These are phyloP conservation scores for Himantopus leucocephalus DNA, from an alignment of 2,113 vertebrate genomes.

Conservation along the genomic window DNA sequence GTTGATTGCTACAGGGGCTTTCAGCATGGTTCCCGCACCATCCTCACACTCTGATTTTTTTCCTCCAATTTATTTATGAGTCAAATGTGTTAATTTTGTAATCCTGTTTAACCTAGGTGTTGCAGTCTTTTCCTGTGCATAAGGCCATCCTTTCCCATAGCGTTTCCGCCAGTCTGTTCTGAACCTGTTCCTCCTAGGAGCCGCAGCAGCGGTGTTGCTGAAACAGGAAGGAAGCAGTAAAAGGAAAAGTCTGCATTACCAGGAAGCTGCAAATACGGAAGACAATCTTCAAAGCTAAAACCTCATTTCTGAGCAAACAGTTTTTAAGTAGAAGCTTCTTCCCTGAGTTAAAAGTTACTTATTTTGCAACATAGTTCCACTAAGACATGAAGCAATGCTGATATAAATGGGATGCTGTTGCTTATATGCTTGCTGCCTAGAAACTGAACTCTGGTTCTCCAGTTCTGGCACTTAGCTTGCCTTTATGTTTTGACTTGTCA, in stretches of 20 bases:
- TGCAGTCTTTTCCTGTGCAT: neutral
- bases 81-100: neutral
- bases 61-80: neutral
- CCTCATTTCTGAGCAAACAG: neutral
- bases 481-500: neutral
- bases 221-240: neutral
- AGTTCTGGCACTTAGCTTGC: neutral
- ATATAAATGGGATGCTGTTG: neutral
- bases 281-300: neutral
- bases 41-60: neutral
- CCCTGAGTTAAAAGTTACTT: neutral
- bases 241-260: neutral
- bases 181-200: neutral
- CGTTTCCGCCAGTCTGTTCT: neutral
- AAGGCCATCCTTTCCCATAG: neutral
- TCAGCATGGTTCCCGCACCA: accelerated
- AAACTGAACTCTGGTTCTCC: neutral
- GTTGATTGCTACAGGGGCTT: neutral
- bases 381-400: neutral
- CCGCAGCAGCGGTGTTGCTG: neutral
- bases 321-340: neutral
- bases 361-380: neutral
- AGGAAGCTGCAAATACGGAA: neutral
- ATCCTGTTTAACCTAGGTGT: neutral
- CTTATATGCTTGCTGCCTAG: neutral